phyloP scores from a whole-genome alignment of 2,113 vertebrate genomes.

The Nipponia nippon region DNA sequence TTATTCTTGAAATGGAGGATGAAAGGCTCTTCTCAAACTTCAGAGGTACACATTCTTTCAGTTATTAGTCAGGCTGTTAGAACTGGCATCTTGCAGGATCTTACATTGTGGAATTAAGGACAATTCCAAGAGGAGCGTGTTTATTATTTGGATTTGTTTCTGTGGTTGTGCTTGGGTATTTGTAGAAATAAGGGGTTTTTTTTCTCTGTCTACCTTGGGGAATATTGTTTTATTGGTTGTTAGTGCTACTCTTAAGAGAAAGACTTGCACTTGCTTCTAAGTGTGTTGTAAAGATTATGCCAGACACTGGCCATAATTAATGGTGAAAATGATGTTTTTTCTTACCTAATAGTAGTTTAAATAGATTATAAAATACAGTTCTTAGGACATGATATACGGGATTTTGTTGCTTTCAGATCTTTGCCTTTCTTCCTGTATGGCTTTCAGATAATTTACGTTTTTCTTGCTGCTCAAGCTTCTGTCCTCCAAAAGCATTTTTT shows the following conservation, averaged over 20 bases:
- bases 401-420: background rate
- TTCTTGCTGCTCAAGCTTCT: background rate
- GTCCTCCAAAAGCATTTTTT: background rate
- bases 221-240: background rate
- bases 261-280: background rate
- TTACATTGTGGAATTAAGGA: background rate
- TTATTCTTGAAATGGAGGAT: background rate
- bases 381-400: background rate
- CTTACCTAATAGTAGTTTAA: background rate
- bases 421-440: background rate
- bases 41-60: background rate
- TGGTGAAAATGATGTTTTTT: background rate
- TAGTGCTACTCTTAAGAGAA: background rate
- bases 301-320: background rate
- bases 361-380: background rate
- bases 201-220: background rate
- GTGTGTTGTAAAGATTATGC: background rate
- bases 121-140: background rate
- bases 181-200: background rate
- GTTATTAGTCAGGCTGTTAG: background rate
- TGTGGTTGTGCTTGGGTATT: background rate
- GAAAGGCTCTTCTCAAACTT: background rate
- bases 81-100: background rate
- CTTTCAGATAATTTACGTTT: background rate
- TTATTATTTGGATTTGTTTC: background rate